Evolutionary conservation across 2,113 vertebrate genomes (phyloP), one percentile per base, ranked within the genome.

Genomic region (human): DNA sequence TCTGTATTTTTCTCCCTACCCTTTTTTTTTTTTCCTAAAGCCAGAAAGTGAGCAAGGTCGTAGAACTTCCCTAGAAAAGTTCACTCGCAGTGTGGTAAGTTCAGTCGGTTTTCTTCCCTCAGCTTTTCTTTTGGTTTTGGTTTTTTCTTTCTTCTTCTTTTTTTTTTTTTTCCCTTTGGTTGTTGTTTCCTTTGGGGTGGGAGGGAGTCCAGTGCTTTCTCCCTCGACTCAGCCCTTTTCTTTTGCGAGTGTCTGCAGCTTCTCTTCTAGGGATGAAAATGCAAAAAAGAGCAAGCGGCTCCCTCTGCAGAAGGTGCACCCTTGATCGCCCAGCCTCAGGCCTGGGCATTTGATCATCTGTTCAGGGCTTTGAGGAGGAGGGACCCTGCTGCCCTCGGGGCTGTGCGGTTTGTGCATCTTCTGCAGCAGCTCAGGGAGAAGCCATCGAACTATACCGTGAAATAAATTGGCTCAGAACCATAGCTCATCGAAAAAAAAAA

Each of bases 31-130:
- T 48, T 73, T 98, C 98, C 97, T 98, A 98, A 99, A 99, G 99
- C 99, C 99, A 99, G 99, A 99, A 98, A 99, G 99, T 98, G 99
- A 99, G 98, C 99, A 99, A 99, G 99, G 99, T 98, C 99, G 99
- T 99, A 99, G 99, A 99, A 99, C 99, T 98, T 99, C 99, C 98
- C 98, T 99, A 99, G 99, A 99, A 99, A 99, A 99, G 98, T 99
- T 99, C 99, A 99, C 99, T 97, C 99, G 99, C 99, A 99, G 99
- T 5, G 98, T 99, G 99, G 99, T 99, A 99, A 99, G 99, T 99
- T 98, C 97, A 95, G 98, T 97, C 96, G 97, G 96, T 94, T 98
- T 95, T 97, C 97, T 97, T 96, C 97, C 96, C 97, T 96, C 93
- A 68, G 76, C 55, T 12, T 98, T 97, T 98, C 87, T 97, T 97